phyloP scores from a whole-genome alignment of 2,113 vertebrate species.

The Collichthys lucidus region DNA sequence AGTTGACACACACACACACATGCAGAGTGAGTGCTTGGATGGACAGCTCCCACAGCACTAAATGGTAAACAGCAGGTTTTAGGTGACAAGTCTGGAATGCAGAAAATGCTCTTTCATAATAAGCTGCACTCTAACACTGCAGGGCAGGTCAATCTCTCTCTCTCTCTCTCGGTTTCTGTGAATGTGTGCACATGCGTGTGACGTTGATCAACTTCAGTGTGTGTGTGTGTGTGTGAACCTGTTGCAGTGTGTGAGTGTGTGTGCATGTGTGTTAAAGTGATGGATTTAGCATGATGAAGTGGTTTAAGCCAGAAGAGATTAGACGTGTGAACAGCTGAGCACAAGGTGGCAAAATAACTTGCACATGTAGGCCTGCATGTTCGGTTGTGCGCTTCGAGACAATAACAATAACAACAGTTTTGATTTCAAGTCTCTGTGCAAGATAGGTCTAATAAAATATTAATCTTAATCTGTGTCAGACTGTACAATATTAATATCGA shows the following conservation, averaged over 20 bases:
- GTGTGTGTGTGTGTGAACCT: conserved; percentile 31
- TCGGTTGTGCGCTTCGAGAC: not conserved
- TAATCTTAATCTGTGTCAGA: not conserved
- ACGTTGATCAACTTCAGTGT: conserved; percentile 5
- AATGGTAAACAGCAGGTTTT: conserved; percentile 75
- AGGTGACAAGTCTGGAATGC: conserved; percentile 74
- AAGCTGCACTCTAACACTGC: conserved; percentile 58
- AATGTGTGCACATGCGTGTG: not conserved
- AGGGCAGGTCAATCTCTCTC: conserved; percentile 57
- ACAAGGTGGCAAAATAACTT: conserved; percentile 14
- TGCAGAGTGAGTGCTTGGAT: conserved; percentile 31
- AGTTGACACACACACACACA: conserved; percentile 22
- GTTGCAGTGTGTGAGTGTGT: conserved; percentile 25
- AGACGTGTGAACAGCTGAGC: conserved; percentile 45
- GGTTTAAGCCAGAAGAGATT: conserved; percentile 54
- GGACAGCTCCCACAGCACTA: conserved; percentile 70
- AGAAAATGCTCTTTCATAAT: conserved; percentile 74
- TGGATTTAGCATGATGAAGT: conserved; percentile 57
- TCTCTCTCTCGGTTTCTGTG: conserved; percentile 12
- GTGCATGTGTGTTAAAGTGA: conserved; percentile 30
- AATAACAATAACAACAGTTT: not conserved
- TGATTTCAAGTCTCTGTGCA: not conserved
- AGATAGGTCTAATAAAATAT: not conserved
- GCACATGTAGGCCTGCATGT: not conserved
- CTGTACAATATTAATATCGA: not conserved